These are phyloP conservation scores for Psephotus haematonotus DNA, from an alignment of 2,113 vertebrate species.

Conservation along the genomic window DNA sequence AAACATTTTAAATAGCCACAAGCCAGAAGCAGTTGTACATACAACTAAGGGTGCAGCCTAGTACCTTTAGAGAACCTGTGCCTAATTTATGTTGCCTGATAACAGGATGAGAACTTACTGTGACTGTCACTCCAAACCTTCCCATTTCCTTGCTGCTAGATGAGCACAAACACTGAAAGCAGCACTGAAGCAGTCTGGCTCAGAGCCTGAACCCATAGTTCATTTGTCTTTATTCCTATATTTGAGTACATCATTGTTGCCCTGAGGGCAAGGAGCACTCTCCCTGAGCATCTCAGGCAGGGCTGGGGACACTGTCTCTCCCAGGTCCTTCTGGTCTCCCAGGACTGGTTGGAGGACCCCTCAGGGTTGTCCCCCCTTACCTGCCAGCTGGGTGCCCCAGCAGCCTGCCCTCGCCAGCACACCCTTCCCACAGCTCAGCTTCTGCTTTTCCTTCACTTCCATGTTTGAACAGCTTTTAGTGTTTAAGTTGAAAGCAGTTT, in stretches of 20 bases:
- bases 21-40: background rate
- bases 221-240: background rate
- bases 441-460: background rate
- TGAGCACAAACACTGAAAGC: background rate
- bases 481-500: background rate
- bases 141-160: background rate
- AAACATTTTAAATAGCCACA: background rate
- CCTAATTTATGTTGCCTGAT: background rate
- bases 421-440: background rate
- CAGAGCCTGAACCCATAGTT: background rate
- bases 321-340: too few relatives aligned
- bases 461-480: background rate
- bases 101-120: accelerated
- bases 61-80: background rate
- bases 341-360: background rate
- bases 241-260: background rate
- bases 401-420: background rate
- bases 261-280: accelerated
- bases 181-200: background rate
- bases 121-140: background rate
- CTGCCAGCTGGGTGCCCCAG: background rate
- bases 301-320: background rate
- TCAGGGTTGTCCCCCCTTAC: background rate
- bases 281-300: background rate
- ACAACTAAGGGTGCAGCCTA: background rate